Base-by-base conservation (phyloP, 2,888 invertebrate genomes). In the Yponomeuta plumbellus region DNA sequence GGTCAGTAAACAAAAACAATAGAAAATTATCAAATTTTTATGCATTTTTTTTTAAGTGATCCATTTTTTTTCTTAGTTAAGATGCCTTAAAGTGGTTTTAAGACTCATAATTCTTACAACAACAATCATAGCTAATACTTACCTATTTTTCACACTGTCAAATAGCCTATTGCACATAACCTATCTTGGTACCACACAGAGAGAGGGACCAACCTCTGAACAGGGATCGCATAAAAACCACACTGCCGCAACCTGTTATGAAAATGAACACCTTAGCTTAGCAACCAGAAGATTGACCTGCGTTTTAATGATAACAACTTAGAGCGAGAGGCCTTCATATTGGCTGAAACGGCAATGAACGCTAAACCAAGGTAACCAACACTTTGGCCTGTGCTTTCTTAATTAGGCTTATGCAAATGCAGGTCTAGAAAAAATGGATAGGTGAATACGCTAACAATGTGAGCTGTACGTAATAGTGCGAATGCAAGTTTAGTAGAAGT, bases 221-320 rank as follows among this genome's bases (percentile, higher is more conserved):
- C 11, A 22, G 34, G 34, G 23, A 59, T n/a, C 59, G 13, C 23
- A n/a, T 52, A 52, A 59, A 22, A 40, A 20, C 40, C 22, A 44
- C 40, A 64, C 39, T 4, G 21, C 20, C 44, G 63, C 63, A 70
- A 75, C 75, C 70, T 71, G 76, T 75, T 76, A 75, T 76, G 76
- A 74, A 74, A 76, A 76, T 75, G 52, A 66, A 59, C 67, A 66
- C 13, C 17, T 17, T 17, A 52, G 17, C 17, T 17, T 17, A 17
- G 17, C 17, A 52, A 52, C 44, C 44, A 52, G 44, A 52, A 52
- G 17, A 3, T 58, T 64, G 73, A 74, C 72, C 58, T 57, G 71
- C 61, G 68, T 52, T 52, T 52, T 17, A 13, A 17, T 13, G 3
- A 3, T 52, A 17, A 52, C 17, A 52, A 52, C 44, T 4, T 5